A percentile compares a stretch with the other conserved stretches of the same genome.
Evolutionary conservation across 2,113 vertebrate genomes (phyloP).

Genomic region (Parus major): DNA sequence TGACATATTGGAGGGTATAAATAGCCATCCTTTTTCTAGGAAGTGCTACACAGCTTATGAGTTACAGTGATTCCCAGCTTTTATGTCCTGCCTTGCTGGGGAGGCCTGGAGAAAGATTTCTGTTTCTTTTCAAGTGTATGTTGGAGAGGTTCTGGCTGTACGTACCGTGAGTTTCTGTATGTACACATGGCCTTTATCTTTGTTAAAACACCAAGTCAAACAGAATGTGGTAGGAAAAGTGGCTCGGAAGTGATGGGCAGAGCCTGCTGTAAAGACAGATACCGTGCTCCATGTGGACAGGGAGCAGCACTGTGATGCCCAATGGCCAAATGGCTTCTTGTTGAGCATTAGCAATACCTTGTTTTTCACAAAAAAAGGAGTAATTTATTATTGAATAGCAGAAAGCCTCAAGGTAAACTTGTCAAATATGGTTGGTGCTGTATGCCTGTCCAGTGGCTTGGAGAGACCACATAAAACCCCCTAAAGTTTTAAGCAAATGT

Average conservation of each 20-base stretch:
- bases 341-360: not conserved
- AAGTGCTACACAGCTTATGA: not conserved
- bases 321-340: not conserved
- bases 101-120: not conserved
- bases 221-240: not conserved
- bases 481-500: not conserved
- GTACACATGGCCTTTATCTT: not conserved
- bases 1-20: not conserved
- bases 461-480: not conserved
- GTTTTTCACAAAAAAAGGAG: not conserved
- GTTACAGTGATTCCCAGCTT: not conserved
- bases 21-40: not conserved
- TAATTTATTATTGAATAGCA: not conserved
- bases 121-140: not conserved
- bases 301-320: not conserved
- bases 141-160: not conserved
- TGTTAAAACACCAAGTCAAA: not conserved
- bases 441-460: not conserved
- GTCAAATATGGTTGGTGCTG: not conserved
- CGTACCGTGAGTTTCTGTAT: not conserved
- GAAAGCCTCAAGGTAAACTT: not conserved
- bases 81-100: not conserved
- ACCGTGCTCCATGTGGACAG: rapidly evolving
- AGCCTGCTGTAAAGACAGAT: not conserved
- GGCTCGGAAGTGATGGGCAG: not conserved